A percentile compares a stretch with the other conserved stretches of the same genome.
Conservation (phyloP, 2,797 vertebrate genomes). For the Coregonus suidteri region DNA sequence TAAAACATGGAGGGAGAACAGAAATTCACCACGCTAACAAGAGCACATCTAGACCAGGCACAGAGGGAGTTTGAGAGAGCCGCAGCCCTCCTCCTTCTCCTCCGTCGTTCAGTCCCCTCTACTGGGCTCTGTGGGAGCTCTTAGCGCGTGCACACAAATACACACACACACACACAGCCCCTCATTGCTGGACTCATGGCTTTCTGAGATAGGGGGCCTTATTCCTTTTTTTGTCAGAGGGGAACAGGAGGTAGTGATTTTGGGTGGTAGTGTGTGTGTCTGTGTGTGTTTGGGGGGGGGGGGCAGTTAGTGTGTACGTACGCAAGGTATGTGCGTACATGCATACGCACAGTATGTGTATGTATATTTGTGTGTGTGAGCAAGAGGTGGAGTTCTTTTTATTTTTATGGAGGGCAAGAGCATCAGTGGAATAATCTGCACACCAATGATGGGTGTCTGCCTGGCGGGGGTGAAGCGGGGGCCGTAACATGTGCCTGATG, state of each 20-base stretch:
- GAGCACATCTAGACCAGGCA: constrained; percentile 55
- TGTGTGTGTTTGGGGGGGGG: background rate
- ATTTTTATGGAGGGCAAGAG: constrained; percentile 26
- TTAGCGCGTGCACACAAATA: background rate
- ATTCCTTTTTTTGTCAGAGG: background rate
- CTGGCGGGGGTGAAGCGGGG: constrained; percentile 35
- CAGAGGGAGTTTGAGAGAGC: constrained; percentile 26
- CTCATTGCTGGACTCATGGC: constrained; percentile 34
- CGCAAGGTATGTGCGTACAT: too few species aligned
- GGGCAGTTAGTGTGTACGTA: constrained; percentile 3
- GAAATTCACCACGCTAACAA: constrained; percentile 33
- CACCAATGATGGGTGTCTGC: constrained; percentile 46
- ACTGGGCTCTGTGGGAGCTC: constrained; percentile 28
- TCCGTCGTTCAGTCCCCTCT: constrained; percentile 25
- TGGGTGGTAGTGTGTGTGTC: background rate
- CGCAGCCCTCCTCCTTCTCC: background rate
- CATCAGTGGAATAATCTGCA: constrained; percentile 55
- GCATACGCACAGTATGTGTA: background rate
- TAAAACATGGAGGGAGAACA: constrained; percentile 40
- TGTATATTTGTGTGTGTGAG: constrained; percentile 15
- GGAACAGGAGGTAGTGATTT: constrained; percentile 14
- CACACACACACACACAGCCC: constrained; percentile 2
- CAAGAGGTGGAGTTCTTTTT: constrained; percentile 25
- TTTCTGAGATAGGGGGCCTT: background rate
- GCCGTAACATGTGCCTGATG: constrained; percentile 66